Evolutionary conservation across 2,888 invertebrate species (phyloP), one percentile per base, ranked within the genome.

Genomic region (Philonicus albiceps): DNA sequence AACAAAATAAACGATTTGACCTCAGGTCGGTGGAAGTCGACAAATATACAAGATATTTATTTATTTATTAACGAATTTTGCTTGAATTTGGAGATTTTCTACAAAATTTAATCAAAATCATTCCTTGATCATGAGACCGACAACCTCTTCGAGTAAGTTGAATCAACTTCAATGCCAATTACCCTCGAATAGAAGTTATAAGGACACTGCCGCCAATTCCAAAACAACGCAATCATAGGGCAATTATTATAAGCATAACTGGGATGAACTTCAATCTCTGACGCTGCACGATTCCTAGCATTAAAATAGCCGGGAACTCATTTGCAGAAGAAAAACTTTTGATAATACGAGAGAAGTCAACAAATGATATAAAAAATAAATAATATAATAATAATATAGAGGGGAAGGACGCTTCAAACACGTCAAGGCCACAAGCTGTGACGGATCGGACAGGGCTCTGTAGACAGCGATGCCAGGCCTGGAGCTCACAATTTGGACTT

Each of bases 321-420:
- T 80, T 80, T 53, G 53, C 80, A 80, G 53, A 80, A 43, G 80
- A 80, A 80, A 80, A 80, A 80, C 80, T 80, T 53, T 80, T 53
- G 53, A 80, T 53, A 80, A 80, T 53, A 80, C 30, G 43, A 34
- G 11, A 11, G 64, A 64, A 27, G 64, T 22, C 64, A 64, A 64
- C 27, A 64, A 64, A 64, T 64, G 64, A 64, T 27, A 27, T 64
- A 64, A 40, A 76, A 13, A 19, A 7, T 16, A 19, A 74, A 74
- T 34, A 30, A 73, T 31, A 43, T 43, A 43, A 13, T 13, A 13
- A 43, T 43, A 43, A 19, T 76, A 19, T 37, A 37, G 40, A 76
- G 22, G 76, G 11, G n/a, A 43, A 40, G 76, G 27, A 40, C 8
- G 37, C 22, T n/a, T 37, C 75, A 75, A 34, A 75, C 16, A 40